phyloP scores from a whole-genome alignment of 2,888 invertebrate genomes.

The Xylota sylvarum region DNA sequence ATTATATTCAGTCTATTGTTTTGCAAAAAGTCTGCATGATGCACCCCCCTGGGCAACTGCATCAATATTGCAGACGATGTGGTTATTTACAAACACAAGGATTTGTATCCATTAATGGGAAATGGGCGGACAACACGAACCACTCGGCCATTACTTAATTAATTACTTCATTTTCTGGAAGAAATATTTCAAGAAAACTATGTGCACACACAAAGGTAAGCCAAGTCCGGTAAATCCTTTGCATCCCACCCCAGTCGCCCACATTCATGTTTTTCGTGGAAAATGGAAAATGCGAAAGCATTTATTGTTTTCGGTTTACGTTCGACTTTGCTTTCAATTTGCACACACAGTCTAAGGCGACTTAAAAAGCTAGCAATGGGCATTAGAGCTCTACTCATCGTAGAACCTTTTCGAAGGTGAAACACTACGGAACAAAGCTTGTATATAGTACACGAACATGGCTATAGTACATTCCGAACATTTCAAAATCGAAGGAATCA shows the following conservation, averaged over 20 bases:
- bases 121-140: conserved; percentile 37
- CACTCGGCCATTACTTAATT: conserved; percentile 57
- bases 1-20: conserved; percentile 24
- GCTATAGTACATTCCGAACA: no score
- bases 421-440: conserved; percentile 4
- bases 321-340: conserved; percentile 59
- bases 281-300: conserved; percentile 33
- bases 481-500: no score
- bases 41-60: not conserved
- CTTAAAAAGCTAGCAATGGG: conserved; percentile 9
- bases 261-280: conserved; percentile 12
- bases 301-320: conserved; percentile 59
- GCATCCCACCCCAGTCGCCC: not conserved
- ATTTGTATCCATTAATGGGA: conserved; percentile 41
- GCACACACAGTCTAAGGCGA: not conserved
- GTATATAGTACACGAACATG: not conserved
- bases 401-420: not conserved
- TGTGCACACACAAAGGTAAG: conserved; percentile 14
- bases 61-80: conserved; percentile 24
- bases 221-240: conserved; percentile 1
- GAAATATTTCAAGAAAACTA: conserved; percentile 27
- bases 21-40: not conserved
- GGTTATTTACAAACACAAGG: conserved; percentile 22
- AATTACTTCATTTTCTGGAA: conserved; percentile 53
- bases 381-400: not conserved